Base-by-base conservation (phyloP, 2,113 vertebrate species). In the Carassius auratus region DNA sequence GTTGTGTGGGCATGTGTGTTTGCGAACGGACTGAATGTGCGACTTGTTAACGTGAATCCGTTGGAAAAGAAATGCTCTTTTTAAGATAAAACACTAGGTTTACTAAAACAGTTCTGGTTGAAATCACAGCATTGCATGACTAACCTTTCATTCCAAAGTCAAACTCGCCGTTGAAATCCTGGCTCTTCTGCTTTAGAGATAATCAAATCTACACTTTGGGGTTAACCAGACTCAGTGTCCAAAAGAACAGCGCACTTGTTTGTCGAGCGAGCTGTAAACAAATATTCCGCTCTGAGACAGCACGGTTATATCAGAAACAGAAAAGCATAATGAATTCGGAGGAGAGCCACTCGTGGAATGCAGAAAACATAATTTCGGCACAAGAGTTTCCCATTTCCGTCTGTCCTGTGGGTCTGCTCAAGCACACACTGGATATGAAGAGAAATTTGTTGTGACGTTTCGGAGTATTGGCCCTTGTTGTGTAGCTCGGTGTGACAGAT, bases 281-380 rank as follows among this genome's bases (percentile, higher is more conserved):
- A 73, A 73, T 79, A 79, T 79, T 79, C 36, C 12, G 23, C 57
- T 45, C 33, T 0, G 42, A 52, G 62, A 68, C 19, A n/a, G n/a
- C 59, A 64, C 42, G 17, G 59, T 81, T 52, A 68, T 81, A 50
- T 52, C 79, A 68, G 79, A 68, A 81, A 68, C 62, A 33, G 79
- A 21, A 19, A 68, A 48, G 42, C 42, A 68, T 81, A 81, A 81
- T 81, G 79, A 81, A 81, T 81, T 81, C 79, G 38, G 36, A 64
- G 38, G 12, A 64, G 57, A 64, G 59, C n/a, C 78, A 80, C 78
- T 80, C 59, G 57, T 64, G 59, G 59, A 80, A 80, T 80, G 57
- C 59, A 80, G 74, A 80, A 80, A 80, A 64, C 78, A 64, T 62
- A 19, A 64, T 64, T 80, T 80, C 8, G 33, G 19, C 55, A 48